A percentile compares a stretch with the other conserved stretches of the same genome.
These are phyloP conservation scores for Dicycla oo DNA, from an alignment of 2,888 invertebrate species.

Conservation along the genomic window DNA sequence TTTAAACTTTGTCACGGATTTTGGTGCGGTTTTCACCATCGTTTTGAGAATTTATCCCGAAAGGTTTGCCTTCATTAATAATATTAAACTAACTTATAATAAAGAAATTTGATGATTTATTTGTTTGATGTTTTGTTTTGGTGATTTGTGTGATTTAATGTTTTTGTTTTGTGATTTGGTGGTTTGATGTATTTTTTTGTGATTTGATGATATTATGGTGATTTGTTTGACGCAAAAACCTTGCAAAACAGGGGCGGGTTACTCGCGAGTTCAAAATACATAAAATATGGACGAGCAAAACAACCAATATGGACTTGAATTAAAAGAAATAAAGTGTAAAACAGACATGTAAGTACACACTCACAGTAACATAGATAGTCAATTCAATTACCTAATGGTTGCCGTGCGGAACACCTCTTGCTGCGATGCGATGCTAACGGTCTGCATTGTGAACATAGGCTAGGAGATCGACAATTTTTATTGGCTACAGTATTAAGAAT, in stretches of 20 bases:
- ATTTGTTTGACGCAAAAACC: too few species aligned
- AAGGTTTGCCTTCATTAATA: too few species aligned
- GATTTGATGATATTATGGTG: too few species aligned
- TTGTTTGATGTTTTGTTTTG: too few species aligned
- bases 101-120: neutral
- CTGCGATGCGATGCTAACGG: constrained; percentile 15
- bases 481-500: neutral
- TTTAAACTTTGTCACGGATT: neutral
- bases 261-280: neutral
- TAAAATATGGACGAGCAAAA: neutral
- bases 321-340: constrained; percentile 10
- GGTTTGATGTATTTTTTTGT: too few species aligned
- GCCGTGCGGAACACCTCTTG: constrained; percentile 56
- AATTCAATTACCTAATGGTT: constrained; percentile 62
- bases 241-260: neutral
- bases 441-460: constrained; percentile 42
- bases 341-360: constrained; percentile 5
- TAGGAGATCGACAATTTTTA: constrained; percentile 33
- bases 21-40: neutral
- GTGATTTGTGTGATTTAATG: too few species aligned
- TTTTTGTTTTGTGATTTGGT: too few species aligned
- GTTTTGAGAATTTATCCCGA: neutral
- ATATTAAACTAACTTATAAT: neutral
- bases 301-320: neutral
- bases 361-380: too few species aligned